Evolutionary conservation across 2,888 invertebrate species (phyloP).

Genomic region (Auanema freiburgensis): DNA sequence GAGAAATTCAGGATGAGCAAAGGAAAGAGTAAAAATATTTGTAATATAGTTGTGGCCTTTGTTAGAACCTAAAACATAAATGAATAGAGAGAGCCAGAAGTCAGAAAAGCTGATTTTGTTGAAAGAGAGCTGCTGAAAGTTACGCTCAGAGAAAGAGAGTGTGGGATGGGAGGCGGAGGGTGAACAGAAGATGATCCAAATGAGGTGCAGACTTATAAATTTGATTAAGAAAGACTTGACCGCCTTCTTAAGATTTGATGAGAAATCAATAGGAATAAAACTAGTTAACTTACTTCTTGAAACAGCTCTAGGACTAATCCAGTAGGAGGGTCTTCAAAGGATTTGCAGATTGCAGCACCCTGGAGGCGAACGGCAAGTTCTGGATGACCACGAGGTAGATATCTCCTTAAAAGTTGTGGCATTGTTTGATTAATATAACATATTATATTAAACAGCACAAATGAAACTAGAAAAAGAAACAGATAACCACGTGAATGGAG

Average conservation of each 20-base stretch:
- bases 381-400: constrained; percentile 22
- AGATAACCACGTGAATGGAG: neutral
- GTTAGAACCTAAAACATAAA: no score
- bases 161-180: no score
- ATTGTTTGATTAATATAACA: neutral
- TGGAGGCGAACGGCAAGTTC: constrained; percentile 17
- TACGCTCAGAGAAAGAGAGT: no score
- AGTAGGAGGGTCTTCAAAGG: constrained; percentile 15
- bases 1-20: neutral
- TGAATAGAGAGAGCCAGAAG: no score
- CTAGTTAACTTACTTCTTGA: constrained; percentile 15
- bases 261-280: no score
- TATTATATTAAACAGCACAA: neutral
- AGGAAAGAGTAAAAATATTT: constrained; percentile 1
- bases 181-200: no score
- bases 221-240: no score
- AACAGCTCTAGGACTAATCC: constrained; percentile 19
- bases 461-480: neutral
- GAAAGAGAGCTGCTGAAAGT: no score
- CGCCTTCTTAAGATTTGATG: no score
- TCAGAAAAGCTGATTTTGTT: no score
- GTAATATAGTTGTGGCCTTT: no score
- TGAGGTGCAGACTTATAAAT: no score
- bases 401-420: constrained; percentile 13
- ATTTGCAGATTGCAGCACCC: constrained; percentile 12